Conservation (phyloP, 2,113 vertebrate genomes). For the Regulus satrapa region DNA sequence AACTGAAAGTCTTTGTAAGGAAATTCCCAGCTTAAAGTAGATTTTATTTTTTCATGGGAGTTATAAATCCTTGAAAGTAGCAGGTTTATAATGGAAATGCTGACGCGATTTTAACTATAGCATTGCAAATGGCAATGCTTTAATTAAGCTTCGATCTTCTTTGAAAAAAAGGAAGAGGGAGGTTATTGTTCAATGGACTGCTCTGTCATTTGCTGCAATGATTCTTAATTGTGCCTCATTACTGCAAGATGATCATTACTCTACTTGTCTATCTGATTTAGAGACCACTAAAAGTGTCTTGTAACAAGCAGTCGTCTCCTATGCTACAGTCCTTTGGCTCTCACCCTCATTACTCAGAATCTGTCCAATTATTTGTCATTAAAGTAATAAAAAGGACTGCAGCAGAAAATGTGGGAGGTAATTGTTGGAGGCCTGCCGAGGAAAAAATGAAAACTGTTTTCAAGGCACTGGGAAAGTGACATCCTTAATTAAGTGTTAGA, state of each 20-base stretch:
- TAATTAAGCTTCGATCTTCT: slow-evolving; percentile 82
- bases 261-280: slow-evolving; percentile 87
- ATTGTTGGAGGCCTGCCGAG: slow-evolving; percentile 77
- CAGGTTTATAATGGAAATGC: slow-evolving; percentile 66
- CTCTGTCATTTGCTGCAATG: slow-evolving; percentile 77
- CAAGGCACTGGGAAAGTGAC: slow-evolving; percentile 78
- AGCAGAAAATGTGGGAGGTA: slow-evolving; percentile 80
- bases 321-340: slow-evolving; percentile 78
- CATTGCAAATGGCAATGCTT: slow-evolving; percentile 67
- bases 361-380: slow-evolving; percentile 89
- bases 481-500: slow-evolving; percentile 82
- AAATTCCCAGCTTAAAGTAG: slow-evolving; percentile 45
- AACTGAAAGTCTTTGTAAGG: neutral
- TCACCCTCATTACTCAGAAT: slow-evolving; percentile 85
- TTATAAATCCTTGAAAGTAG: slow-evolving; percentile 63
- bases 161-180: slow-evolving; percentile 69
- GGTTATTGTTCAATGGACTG: slow-evolving; percentile 82
- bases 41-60: slow-evolving; percentile 38
- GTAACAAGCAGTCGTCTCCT: slow-evolving; percentile 78
- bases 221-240: slow-evolving; percentile 86
- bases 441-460: slow-evolving; percentile 78
- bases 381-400: slow-evolving; percentile 83
- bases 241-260: slow-evolving; percentile 81
- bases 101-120: slow-evolving; percentile 70
- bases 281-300: slow-evolving; percentile 84